These are phyloP conservation scores for Cydia amplana DNA, from an alignment of 1,140 invertebrate species.

Conservation along the genomic window DNA sequence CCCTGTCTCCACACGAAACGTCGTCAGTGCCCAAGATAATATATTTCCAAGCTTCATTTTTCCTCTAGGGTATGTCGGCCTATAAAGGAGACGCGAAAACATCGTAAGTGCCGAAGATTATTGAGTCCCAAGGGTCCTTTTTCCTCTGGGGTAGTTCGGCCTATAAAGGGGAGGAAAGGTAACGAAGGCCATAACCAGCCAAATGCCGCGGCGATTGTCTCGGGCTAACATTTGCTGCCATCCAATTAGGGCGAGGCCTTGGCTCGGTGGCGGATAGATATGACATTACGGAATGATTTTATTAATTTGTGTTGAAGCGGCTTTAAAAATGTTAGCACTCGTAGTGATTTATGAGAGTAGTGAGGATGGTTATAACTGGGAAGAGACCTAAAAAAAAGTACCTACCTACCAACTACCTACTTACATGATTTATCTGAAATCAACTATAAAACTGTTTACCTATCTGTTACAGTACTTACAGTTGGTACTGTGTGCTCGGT, in stretches of 20 bases:
- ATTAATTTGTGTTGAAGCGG: no score
- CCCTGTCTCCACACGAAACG: neutral
- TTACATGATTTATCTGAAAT: no score
- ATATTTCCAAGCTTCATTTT: neutral
- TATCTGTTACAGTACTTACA: no score
- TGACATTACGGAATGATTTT: neutral
- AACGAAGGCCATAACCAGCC: conserved; percentile 41
- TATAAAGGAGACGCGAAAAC: neutral
- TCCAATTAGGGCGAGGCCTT: conserved; percentile 54
- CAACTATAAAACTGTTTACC: no score
- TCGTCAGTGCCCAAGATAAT: neutral
- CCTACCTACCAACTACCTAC: no score
- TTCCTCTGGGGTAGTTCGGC: neutral
- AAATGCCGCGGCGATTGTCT: conserved; percentile 63
- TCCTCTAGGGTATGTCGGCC: neutral
- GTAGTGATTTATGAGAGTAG: no score
- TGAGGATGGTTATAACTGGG: no score
- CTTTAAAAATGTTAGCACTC: no score
- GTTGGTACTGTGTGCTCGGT: no score
- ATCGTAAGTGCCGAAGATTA: neutral
- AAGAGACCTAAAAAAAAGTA: no score
- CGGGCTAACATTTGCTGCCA: conserved; percentile 59
- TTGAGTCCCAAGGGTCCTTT: neutral
- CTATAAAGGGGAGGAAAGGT: conserved; percentile 46
- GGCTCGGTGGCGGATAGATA: conserved; percentile 1